Evolutionary conservation across 2,113 vertebrate species (phyloP).

Genomic region (Psettodes erumei): DNA sequence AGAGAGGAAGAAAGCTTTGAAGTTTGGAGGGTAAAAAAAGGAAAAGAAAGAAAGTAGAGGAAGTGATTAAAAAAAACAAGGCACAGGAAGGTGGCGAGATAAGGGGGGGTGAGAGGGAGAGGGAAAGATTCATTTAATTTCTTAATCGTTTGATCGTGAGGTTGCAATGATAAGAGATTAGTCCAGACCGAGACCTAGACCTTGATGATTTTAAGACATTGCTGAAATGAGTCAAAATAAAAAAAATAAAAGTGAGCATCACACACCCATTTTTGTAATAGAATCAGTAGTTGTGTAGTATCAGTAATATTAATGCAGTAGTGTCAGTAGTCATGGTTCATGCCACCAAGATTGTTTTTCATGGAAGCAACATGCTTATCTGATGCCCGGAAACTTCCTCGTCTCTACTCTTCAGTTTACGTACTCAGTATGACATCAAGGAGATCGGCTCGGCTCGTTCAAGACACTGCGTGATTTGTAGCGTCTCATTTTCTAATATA

Average conservation of each 20-base stretch:
- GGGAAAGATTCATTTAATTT: constrained; percentile 5
- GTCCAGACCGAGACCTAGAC: no score
- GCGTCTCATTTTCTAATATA: background rate
- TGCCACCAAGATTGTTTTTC: background rate
- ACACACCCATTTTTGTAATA: background rate
- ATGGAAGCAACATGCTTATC: background rate
- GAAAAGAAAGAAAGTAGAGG: constrained; percentile 47
- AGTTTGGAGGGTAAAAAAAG: constrained; percentile 44
- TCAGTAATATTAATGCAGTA: no score
- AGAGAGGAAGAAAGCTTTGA: constrained; percentile 56
- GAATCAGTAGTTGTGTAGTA: no score
- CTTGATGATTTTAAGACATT: no score
- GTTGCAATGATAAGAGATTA: constrained; percentile 13
- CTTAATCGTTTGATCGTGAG: constrained; percentile 4
- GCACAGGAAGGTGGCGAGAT: constrained; percentile 26
- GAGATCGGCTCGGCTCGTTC: background rate
- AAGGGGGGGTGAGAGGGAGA: background rate
- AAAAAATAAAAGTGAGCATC: background rate
- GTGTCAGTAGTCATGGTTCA: no score
- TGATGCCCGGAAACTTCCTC: background rate
- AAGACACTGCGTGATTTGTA: background rate
- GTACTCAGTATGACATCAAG: background rate
- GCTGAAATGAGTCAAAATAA: no score
- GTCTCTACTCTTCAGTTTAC: no score
- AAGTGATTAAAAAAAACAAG: constrained; percentile 68